Evolutionary conservation across 2,888 invertebrate species (phyloP).

Genomic region (Dryomyza anilis): DNA sequence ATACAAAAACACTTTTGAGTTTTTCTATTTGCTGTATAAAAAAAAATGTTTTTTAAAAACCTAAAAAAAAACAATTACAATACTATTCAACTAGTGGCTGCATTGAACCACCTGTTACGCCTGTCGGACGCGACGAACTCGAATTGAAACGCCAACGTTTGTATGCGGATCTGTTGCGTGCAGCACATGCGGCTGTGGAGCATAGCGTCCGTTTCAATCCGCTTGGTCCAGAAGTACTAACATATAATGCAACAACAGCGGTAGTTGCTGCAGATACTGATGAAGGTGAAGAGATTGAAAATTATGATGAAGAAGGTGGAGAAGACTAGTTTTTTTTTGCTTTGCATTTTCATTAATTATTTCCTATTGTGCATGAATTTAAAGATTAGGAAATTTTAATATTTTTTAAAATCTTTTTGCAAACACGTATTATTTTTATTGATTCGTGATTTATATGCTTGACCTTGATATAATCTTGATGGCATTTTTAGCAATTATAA

Average conservation of each 20-base stretch:
- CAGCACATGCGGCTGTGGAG: constrained; percentile 74
- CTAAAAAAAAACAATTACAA: not conserved
- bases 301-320: too few relatives aligned
- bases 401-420: too few relatives aligned
- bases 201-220: constrained; percentile 70
- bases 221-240: constrained; percentile 8
- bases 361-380: too few relatives aligned
- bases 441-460: too few relatives aligned
- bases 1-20: too few relatives aligned
- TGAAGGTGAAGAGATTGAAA: constrained; percentile 25
- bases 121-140: constrained; percentile 78
- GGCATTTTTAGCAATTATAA: too few relatives aligned
- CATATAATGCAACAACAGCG: constrained; percentile 12
- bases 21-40: too few relatives aligned
- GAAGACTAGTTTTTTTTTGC: too few relatives aligned
- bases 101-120: constrained; percentile 71
- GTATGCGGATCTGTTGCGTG: constrained; percentile 77
- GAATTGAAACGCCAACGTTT: constrained; percentile 77
- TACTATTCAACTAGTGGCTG: constrained; percentile 47
- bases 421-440: too few relatives aligned
- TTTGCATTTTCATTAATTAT: too few relatives aligned
- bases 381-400: too few relatives aligned
- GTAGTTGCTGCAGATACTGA: not conserved
- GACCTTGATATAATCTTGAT: too few relatives aligned
- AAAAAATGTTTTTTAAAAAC: not conserved